Evolutionary conservation across 2,888 invertebrate species (phyloP), one percentile per base, ranked within the genome.

Genomic region (Acrobasis consociella): DNA sequence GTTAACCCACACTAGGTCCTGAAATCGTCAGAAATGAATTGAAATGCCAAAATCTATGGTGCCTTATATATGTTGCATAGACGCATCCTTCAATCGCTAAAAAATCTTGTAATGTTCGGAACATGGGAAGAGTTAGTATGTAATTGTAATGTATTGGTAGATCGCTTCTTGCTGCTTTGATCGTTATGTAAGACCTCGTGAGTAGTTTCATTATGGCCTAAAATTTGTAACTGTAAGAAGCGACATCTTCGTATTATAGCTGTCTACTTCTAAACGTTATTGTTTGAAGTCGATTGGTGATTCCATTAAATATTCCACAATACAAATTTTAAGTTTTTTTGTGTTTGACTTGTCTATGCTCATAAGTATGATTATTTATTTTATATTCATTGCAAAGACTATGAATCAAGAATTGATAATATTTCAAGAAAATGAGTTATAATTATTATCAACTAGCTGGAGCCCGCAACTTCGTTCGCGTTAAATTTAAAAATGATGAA

Each of bases 141-240:
- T 50, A 38, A 58, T 15, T 49, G 13, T 58, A 52, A 16, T 46
- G 52, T 53, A 60, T 10, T 42, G 62, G 66, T 65, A 66, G 60
- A 58, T 65, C 61, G 67, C 69, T 72, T 69, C 60, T 63, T 65
- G 61, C 71, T 68, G 74, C 72, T 74, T 73, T 71, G 62, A 60
- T 67, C 65, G 62, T 72, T 64, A 69, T 67, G 62, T 76, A 74
- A 76, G 69, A 67, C 63, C 66, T 68, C 65, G 81, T 81, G 72
- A 82, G 83, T 82, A 78, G 83, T 84, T 83, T 81, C 82, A 70
- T 70, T 72, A 74, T 71, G 85, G 85, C 85, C 85, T 85, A 85
- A 82, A 74, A 64, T 66, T n/a, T 64, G 64, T 72, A 71, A 69
- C 66, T 64, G 67, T 50, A 51, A n/a, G 50, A 9, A 39, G 22